Conservation (phyloP, 2,888 invertebrate genomes). For the Drosophila diplacantha region DNA sequence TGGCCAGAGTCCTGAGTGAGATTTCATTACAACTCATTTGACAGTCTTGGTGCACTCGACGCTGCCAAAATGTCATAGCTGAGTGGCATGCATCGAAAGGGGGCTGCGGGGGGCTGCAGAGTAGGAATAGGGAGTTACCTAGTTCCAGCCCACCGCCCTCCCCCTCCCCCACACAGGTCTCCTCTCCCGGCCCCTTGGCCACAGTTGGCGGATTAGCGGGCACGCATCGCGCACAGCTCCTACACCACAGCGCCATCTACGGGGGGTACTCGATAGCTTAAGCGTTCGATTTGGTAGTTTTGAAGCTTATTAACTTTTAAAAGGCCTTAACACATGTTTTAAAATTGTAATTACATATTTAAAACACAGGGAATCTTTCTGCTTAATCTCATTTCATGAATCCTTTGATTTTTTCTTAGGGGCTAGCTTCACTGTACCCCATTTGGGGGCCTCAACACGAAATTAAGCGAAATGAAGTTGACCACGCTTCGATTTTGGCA, state of each 20-base stretch:
- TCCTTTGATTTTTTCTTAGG: rapidly evolving
- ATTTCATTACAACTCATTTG: conserved; percentile 74
- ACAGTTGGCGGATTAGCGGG: conserved; percentile 61
- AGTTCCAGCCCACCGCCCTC: neutral
- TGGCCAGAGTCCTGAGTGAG: conserved; percentile 60
- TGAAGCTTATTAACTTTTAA: neutral
- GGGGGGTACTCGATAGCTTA: neutral
- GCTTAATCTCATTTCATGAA: neutral
- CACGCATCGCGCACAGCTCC: conserved; percentile 45
- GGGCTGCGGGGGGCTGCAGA: conserved; percentile 10
- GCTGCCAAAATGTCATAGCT: conserved; percentile 72
- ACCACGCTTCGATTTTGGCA: conserved; percentile 74
- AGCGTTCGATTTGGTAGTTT: too few relatives aligned
- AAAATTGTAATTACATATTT: neutral
- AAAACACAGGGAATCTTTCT: neutral
- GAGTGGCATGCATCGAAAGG: conserved; percentile 56
- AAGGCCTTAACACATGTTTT: neutral
- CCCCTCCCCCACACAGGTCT: neutral
- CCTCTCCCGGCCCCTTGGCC: neutral
- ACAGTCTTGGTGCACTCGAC: conserved; percentile 73
- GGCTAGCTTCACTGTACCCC: conserved; percentile 3
- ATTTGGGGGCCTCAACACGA: conserved; percentile 54
- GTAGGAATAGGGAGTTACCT: conserved; percentile 20
- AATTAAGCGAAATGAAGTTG: conserved; percentile 74
- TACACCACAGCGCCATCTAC: conserved; percentile 8